phyloP scores from a whole-genome alignment of 1,140 invertebrate species.

The Conus betulinus region DNA sequence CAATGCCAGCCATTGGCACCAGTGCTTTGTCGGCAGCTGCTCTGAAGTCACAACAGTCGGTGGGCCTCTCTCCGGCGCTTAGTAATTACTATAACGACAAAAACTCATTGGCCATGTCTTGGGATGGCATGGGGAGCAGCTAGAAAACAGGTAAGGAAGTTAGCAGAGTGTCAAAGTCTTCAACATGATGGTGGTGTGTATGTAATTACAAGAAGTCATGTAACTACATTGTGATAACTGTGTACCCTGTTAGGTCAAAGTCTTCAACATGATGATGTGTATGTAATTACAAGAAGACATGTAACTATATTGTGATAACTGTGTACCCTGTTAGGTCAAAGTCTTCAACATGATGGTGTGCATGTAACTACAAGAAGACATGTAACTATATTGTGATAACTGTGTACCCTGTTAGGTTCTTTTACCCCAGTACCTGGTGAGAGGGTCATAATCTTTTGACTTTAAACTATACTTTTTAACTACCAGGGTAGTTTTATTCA shows the following conservation, averaged over 20 bases:
- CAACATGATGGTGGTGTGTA: not conserved
- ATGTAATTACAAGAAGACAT: not conserved
- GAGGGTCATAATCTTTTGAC: too few species aligned
- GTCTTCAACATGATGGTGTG: not conserved
- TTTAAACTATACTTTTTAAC: too few species aligned
- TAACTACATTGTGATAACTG: not conserved
- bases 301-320: not conserved
- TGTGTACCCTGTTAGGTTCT: too few species aligned
- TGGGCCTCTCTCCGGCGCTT: conserved; percentile 87
- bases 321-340: not conserved
- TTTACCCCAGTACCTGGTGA: too few species aligned
- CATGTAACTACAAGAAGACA: not conserved
- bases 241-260: not conserved
- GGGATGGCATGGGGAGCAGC: conserved; percentile 92
- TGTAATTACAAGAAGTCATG: not conserved
- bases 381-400: not conserved
- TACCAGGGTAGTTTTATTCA: too few species aligned
- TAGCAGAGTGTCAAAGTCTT: not conserved
- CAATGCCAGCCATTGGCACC: conserved; percentile 52
- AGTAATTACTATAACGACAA: conserved; percentile 93
- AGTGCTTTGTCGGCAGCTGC: conserved; percentile 62
- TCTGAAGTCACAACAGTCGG: conserved; percentile 66
- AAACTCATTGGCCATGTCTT: conserved; percentile 93
- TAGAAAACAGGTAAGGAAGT: conserved; percentile 89
- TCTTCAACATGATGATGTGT: not conserved